Conservation (phyloP, 1,140 invertebrate genomes). For the Drosophila serrata region DNA sequence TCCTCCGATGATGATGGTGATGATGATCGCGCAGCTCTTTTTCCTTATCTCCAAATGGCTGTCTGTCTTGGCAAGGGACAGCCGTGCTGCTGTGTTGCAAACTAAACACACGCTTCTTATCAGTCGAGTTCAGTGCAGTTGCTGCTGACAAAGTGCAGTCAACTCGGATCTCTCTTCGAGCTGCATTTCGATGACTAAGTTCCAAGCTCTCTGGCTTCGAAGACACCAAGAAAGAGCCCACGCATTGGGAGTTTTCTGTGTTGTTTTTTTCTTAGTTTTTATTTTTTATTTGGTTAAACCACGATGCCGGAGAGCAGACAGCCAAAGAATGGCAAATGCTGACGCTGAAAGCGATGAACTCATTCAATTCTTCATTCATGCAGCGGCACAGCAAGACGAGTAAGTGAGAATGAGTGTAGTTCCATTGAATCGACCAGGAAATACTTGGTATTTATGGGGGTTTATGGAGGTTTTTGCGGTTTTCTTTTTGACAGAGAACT, state of each 20-base stretch:
- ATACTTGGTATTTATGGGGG: not conserved
- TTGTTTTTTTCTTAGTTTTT: conserved; percentile 4
- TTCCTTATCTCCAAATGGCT: conserved; percentile 63
- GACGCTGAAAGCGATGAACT: conserved; percentile 67
- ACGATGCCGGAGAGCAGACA: conserved; percentile 42
- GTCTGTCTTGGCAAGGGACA: conserved; percentile 26
- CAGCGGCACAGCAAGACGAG: conserved; percentile 21
- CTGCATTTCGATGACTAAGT: conserved; percentile 72
- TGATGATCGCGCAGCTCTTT: conserved; percentile 32
- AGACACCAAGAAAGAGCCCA: conserved; percentile 40
- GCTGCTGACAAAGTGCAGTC: conserved; percentile 75
- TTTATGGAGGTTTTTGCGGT: not conserved
- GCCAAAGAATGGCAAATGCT: conserved; percentile 63
- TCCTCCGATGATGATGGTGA: conserved; percentile 36
- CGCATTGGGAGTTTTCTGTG: conserved; percentile 50
- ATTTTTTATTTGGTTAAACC: conserved; percentile 62
- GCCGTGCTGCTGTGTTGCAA: conserved; percentile 37
- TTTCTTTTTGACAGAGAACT: not conserved
- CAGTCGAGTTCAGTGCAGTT: conserved; percentile 42
- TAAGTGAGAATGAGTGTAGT: conserved; percentile 2
- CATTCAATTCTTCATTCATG: conserved; percentile 74
- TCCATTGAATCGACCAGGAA: conserved; percentile 1
- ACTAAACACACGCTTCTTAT: conserved; percentile 76
- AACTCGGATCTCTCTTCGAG: conserved; percentile 48
- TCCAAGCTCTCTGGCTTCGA: conserved; percentile 11